Evolutionary conservation across 2,888 invertebrate genomes (phyloP), one percentile per base, ranked within the genome.

Genomic region (Encarsia formosa): DNA sequence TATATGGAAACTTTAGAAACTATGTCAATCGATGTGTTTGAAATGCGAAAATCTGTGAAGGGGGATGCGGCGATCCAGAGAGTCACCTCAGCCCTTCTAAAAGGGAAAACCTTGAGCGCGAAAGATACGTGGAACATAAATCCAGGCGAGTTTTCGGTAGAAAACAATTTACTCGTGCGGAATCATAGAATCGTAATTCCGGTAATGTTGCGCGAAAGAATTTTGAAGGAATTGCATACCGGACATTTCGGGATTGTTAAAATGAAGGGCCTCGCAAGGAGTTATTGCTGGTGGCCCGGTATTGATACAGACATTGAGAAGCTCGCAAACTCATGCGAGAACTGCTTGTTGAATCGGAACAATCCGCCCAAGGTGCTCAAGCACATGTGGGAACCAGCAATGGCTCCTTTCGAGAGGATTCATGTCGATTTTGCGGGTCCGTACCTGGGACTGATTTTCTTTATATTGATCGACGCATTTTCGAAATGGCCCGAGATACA

Each of bases 291-390:
- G 45, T 57, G 45, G 56, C 15, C 24, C 5, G 37, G 35, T 4
- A 53, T 57, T 13, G 20, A 49, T 20, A 19, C 38, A 3, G 52
- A 55, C 8, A 57, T 52, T 37, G 44, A 57, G 22, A 24, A 35
- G 20, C 2, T 49, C 23, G 39, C 11, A 22, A 43, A 22, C 11
- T 47, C 45, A 31, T 54, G 54, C 20, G 6, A 9, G 8, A 32
- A 44, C 15, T 55, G 45, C 16, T 45, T 41, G 38, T 11, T 24
- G 4, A 23, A 50, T 11, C 19, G 38, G 18, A 44, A 44, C 11
- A 31, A 38, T 24, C 23, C 43, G 11, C 18, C 5, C 5, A 31
- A 38, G 4, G 35, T 11, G 50, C 29, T 37, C 41, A 41, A 9
- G 2, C 43, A 43, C 20, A 22, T 43, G 5, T 43, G 35, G 49